Evolutionary conservation across 2,113 vertebrate species (phyloP), one percentile per base, ranked within the genome.

Genomic region (Xenopus laevis): DNA sequence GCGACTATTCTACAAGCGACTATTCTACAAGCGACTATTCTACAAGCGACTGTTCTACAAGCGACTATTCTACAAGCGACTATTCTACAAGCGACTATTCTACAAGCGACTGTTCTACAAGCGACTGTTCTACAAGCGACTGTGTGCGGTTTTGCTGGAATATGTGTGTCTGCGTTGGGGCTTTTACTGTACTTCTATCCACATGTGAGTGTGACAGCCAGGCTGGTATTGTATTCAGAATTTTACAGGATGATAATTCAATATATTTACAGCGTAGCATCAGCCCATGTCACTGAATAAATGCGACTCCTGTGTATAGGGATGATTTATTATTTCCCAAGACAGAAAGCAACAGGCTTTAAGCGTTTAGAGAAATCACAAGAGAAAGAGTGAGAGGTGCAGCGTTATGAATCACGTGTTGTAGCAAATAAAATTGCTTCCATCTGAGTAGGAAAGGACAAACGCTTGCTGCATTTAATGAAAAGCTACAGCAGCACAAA

Each of bases 21-120:
- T 76, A n/a, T n/a, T 70, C 18, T 62, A 64, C 59, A 70, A 76
- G 55, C 57, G 27, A 27, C 58, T 76, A n/a, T n/a, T 70, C 18
- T 62, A 64, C 59, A 70, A 76, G 55, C 57, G 27, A 27, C 58
- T 76, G 10, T 30, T 70, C 18, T 62, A 64, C 59, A 70, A 76
- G 55, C 57, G 27, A 27, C 58, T 76, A n/a, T n/a, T 70, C 18
- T 62, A 64, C 59, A 70, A 76, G 55, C 57, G 27, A 27, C 58
- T 76, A n/a, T n/a, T 70, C 18, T 62, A 64, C 59, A 70, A 76
- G 55, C 57, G 27, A 27, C 58, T 76, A n/a, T n/a, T 70, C 18
- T 62, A 64, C 59, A 70, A 76, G 55, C 57, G 27, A 27, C 58
- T 76, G 10, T 30, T 70, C 18, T 62, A 64, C 59, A 70, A 76